Conservation (phyloP, 2,113 vertebrate genomes). For the Philantomba maxwellii region DNA sequence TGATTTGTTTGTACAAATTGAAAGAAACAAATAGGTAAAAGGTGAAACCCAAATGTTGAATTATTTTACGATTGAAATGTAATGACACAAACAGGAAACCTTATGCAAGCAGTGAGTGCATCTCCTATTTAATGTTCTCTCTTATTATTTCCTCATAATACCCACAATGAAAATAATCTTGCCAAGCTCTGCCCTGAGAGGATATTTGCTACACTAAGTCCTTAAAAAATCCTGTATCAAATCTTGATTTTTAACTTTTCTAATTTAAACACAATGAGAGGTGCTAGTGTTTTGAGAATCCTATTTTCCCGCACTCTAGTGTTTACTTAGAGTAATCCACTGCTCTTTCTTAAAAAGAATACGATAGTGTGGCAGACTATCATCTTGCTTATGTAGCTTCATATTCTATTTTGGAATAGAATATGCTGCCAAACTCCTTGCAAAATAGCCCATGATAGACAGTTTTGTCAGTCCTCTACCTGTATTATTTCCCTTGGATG, state of each 20-base stretch:
- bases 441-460: not conserved
- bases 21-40: conserved; percentile 18
- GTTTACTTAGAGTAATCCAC: not conserved
- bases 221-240: conserved; percentile 15
- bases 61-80: conserved; percentile 23
- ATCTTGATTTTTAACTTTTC: not conserved
- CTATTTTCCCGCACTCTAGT: not conserved
- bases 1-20: not conserved
- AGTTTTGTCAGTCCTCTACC: not conserved
- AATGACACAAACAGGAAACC: conserved; percentile 38
- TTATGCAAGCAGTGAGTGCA: not conserved
- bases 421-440: not conserved
- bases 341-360: not conserved
- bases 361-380: not conserved
- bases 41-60: not conserved
- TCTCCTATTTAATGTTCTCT: conserved; percentile 26
- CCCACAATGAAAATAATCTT: conserved; percentile 26
- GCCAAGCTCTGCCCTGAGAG: not conserved
- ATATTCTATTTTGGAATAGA: not conserved
- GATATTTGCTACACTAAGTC: not conserved
- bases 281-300: not conserved
- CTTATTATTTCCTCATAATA: conserved; percentile 38
- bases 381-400: not conserved
- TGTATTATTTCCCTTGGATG: not conserved
- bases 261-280: not conserved